Percentiles rank a stretch among this genome's conserved stretches.
Conservation (phyloP, 2,113 vertebrate genomes). For the Thunnus maccoyii region DNA sequence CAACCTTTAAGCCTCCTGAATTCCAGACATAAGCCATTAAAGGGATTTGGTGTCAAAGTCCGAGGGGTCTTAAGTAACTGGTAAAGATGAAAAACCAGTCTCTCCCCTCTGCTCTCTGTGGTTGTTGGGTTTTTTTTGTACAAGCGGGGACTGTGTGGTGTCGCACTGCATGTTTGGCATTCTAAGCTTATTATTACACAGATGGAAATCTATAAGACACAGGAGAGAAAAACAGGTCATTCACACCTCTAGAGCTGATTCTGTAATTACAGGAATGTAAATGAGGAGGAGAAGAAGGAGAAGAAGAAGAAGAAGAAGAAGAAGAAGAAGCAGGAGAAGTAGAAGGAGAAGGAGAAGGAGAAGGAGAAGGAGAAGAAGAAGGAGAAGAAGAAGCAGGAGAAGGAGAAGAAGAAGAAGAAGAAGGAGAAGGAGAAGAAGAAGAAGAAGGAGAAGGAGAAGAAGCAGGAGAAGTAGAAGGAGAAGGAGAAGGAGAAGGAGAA, state of each 20-base stretch:
- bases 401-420: too few species aligned
- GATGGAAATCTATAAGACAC: constrained; percentile 25
- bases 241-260: constrained; percentile 35
- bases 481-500: too few species aligned
- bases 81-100: constrained; percentile 41
- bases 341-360: too few species aligned
- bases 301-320: too few species aligned
- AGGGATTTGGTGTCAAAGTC: constrained; percentile 82
- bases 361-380: too few species aligned
- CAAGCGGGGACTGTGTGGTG: constrained; percentile 12
- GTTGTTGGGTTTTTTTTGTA: constrained; percentile 5
- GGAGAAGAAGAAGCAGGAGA: too few species aligned
- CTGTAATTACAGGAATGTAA: constrained; percentile 31
- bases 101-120: not conserved
- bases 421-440: too few species aligned
- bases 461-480: too few species aligned
- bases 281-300: not conserved
- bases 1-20: constrained; percentile 55
- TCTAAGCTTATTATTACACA: constrained; percentile 50
- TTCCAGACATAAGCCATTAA: constrained; percentile 76
- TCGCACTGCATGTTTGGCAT: not conserved
- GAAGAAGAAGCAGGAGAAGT: too few species aligned
- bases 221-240: not conserved
- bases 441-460: too few species aligned
- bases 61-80: constrained; percentile 64